Evolutionary conservation across 2,113 vertebrate species (phyloP).

Genomic region (Sorex araneus): DNA sequence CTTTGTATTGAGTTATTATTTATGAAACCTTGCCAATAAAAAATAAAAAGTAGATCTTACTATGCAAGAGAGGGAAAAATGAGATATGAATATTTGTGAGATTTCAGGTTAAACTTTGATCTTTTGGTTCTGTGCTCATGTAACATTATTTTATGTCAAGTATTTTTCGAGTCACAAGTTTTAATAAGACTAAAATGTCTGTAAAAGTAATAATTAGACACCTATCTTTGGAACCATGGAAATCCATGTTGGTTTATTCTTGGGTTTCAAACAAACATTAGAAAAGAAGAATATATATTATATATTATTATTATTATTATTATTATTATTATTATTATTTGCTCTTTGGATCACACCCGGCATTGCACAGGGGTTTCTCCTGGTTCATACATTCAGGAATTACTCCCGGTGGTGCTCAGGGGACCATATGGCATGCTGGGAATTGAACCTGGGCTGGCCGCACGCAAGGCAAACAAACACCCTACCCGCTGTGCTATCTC

Average conservation of each 20-base stretch:
- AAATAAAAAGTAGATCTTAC: background rate
- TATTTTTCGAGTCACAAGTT: slow-evolving; percentile 2
- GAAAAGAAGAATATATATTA: background rate
- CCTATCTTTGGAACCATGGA: background rate
- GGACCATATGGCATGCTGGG: no score
- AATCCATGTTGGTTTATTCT: slow-evolving; percentile 1
- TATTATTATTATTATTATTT: no score
- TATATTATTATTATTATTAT: no score
- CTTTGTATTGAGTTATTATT: background rate
- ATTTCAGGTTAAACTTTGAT: background rate
- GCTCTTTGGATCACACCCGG: no score
- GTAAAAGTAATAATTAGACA: background rate
- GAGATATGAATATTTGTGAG: no score
- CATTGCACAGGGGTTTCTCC: no score
- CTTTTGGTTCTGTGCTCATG: background rate
- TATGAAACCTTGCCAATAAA: slow-evolving; percentile 41
- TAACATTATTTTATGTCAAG: slow-evolving; percentile 10
- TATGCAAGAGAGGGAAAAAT: background rate
- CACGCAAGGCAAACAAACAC: no score
- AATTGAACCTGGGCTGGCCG: no score
- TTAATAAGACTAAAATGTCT: slow-evolving; percentile 21
- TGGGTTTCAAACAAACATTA: slow-evolving; percentile 12
- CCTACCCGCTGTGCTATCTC: no score
- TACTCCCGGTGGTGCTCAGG: no score
- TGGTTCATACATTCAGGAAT: no score